These are phyloP conservation scores for mouse (Mus musculus) DNA, from an alignment of 2,113 vertebrate species.

Conservation along the genomic window GRCm39 chr13:80586001-80586500, in stretches of 20 bases:
- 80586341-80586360: background rate
- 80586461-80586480: background rate
- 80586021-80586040: conserved; percentile 46
- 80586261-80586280: conserved; percentile 33
- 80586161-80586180: conserved; percentile 79
- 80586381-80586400: background rate
- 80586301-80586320: conserved; percentile 17
- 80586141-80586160: conserved; percentile 66
- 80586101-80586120: conserved; percentile 65
- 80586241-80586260: conserved; percentile 67
- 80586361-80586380: background rate
- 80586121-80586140: conserved; percentile 73
- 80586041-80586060: conserved; percentile 56
- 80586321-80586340: conserved; percentile 18
- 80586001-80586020: background rate
- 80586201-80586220: background rate
- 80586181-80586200: conserved; percentile 57
- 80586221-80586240: conserved; percentile 4
- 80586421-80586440: background rate
- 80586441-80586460: background rate
- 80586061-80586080: conserved; percentile 20
- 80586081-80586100: conserved; percentile 58
- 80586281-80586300: background rate
- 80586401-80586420: background rate
- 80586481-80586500: background rate